Conservation (phyloP, 2,797 vertebrate species). For the Sebastes cheni region DNA sequence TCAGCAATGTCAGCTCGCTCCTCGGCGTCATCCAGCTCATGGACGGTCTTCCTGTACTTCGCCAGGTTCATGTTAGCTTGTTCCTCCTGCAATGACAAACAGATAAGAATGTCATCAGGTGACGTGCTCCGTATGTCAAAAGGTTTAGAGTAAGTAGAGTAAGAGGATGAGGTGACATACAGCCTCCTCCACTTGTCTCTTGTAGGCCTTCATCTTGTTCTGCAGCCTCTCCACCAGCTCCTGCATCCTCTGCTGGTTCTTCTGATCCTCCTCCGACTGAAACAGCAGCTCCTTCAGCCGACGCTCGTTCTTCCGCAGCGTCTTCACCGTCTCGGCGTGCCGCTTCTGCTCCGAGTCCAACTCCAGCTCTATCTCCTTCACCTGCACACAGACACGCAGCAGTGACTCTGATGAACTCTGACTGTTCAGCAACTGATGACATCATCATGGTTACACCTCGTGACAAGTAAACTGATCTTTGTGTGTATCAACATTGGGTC, state of each 20-base stretch:
- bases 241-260: constrained; percentile 87
- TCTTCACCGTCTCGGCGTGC: constrained; percentile 83
- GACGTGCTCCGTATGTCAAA: neutral
- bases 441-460: neutral
- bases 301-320: constrained; percentile 85
- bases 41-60: constrained; percentile 86
- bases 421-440: neutral
- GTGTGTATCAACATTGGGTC: neutral
- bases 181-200: constrained; percentile 88
- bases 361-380: constrained; percentile 85
- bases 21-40: constrained; percentile 86
- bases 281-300: constrained; percentile 87
- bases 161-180: constrained; percentile 55
- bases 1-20: constrained; percentile 85
- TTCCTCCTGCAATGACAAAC: constrained; percentile 76
- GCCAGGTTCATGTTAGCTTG: constrained; percentile 86
- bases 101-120: neutral
- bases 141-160: neutral
- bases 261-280: constrained; percentile 88
- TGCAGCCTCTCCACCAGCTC: constrained; percentile 87
- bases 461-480: neutral
- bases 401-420: neutral
- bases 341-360: constrained; percentile 85
- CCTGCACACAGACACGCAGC: constrained; percentile 57
- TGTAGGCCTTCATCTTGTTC: constrained; percentile 88